Percentiles rank a stretch among this genome's conserved stretches.
Conservation (phyloP, 1,140 invertebrate species). For the Aphaenogaster rudis region DNA sequence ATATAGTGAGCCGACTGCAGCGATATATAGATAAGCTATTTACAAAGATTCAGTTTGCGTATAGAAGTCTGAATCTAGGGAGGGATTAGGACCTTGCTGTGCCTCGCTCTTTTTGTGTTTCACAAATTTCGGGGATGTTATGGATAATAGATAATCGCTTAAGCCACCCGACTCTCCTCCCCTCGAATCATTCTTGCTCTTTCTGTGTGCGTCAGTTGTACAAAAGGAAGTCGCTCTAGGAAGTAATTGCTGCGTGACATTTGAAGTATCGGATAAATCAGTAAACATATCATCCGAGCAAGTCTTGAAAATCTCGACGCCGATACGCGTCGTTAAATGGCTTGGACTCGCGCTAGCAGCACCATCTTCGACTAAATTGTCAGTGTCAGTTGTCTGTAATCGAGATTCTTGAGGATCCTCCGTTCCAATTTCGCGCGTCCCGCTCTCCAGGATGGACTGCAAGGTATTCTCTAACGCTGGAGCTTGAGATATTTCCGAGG, state of each 20-base stretch:
- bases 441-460: conserved; percentile 76
- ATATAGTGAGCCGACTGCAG: conserved; percentile 52
- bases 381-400: neutral
- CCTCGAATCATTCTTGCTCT: conserved; percentile 43
- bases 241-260: conserved; percentile 56
- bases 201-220: neutral
- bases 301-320: conserved; percentile 2
- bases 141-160: conserved; percentile 80
- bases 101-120: conserved; percentile 44
- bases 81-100: conserved; percentile 52
- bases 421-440: conserved; percentile 17
- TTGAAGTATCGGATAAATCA: conserved; percentile 36
- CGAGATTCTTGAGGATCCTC: neutral
- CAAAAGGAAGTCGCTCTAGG: neutral
- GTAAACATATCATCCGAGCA: neutral
- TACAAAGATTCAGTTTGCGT: conserved; percentile 78
- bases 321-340: neutral
- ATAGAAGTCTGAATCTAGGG: conserved; percentile 62
- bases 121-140: conserved; percentile 72
- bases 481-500: conserved; percentile 10
- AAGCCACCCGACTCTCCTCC: conserved; percentile 75
- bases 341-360: neutral
- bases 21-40: conserved; percentile 61
- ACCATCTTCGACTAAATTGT: neutral
- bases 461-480: conserved; percentile 76